Evolutionary conservation across 2,888 invertebrate species (phyloP).

Genomic region (Pharmacophagus antenor): DNA sequence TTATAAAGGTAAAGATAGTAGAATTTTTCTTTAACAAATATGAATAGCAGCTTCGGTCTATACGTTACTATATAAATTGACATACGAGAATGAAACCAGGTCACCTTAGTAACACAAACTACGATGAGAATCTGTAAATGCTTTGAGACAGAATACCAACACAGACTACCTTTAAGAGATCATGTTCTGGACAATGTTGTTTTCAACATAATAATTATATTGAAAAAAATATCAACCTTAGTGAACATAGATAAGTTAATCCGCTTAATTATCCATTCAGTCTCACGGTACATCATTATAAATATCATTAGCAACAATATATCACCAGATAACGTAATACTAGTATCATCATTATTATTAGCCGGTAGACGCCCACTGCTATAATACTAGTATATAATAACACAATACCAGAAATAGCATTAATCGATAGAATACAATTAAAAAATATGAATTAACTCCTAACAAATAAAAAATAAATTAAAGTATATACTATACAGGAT

Average conservation of each 20-base stretch:
- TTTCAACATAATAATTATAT: neutral
- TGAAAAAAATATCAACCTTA: neutral
- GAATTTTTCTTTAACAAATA: neutral
- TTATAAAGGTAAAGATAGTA: neutral
- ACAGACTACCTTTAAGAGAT: neutral
- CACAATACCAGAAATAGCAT: too few species aligned
- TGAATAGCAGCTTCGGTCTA: constrained; percentile 4
- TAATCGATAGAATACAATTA: too few species aligned
- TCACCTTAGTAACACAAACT: constrained; percentile 19
- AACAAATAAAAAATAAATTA: too few species aligned
- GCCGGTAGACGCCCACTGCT: too few species aligned
- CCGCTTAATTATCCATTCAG: neutral
- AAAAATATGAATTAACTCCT: too few species aligned
- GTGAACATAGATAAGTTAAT: neutral
- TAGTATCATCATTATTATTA: too few species aligned
- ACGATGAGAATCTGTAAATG: constrained; percentile 20
- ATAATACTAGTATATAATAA: too few species aligned
- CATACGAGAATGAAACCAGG: constrained; percentile 25
- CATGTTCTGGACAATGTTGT: neutral
- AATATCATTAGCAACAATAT: too few species aligned
- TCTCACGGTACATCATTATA: too few species aligned
- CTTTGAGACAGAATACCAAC: constrained; percentile 9
- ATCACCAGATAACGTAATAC: too few species aligned
- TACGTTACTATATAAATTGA: constrained; percentile 13
- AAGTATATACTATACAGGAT: too few species aligned